Evolutionary conservation across 1,140 invertebrate species (phyloP).

Genomic region (Rhagoletis pomonella): DNA sequence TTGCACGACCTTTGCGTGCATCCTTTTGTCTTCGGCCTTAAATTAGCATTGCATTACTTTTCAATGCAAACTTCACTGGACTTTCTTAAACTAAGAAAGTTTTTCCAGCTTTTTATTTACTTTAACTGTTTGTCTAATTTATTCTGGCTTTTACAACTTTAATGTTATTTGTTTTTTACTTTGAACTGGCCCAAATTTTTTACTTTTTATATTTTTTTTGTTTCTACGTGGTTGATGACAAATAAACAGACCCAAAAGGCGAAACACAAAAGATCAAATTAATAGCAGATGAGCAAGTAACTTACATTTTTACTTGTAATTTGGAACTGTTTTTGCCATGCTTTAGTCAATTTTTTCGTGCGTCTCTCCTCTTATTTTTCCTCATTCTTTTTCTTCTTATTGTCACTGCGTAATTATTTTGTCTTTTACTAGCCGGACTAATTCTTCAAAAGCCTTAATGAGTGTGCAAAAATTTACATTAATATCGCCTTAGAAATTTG

Average conservation of each 20-base stretch:
- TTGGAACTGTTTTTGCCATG: neutral
- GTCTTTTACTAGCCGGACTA: neutral
- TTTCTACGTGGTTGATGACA: neutral
- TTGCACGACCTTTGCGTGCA: slow-evolving; percentile 20
- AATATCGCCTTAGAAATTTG: neutral
- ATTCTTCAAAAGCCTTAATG: slow-evolving; percentile 14
- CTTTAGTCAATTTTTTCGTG: neutral
- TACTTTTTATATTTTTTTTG: no score
- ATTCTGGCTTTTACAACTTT: no score
- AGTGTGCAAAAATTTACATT: slow-evolving; percentile 20
- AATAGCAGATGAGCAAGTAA: neutral
- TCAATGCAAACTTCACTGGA: neutral
- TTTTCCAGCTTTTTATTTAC: neutral
- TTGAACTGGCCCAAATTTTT: no score
- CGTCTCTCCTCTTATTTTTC: neutral
- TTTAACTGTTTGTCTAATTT: no score
- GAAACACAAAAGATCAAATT: slow-evolving; percentile 33
- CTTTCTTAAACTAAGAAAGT: neutral
- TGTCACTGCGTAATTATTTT: slow-evolving; percentile 11
- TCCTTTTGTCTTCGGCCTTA: neutral
- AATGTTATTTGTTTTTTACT: no score
- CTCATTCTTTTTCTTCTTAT: no score
- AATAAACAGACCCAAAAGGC: neutral
- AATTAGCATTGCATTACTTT: slow-evolving; percentile 44
- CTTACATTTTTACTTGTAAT: neutral